phyloP scores from a whole-genome alignment of 2,888 invertebrate genomes.

The Cataglyphis rosenhaueri region DNA sequence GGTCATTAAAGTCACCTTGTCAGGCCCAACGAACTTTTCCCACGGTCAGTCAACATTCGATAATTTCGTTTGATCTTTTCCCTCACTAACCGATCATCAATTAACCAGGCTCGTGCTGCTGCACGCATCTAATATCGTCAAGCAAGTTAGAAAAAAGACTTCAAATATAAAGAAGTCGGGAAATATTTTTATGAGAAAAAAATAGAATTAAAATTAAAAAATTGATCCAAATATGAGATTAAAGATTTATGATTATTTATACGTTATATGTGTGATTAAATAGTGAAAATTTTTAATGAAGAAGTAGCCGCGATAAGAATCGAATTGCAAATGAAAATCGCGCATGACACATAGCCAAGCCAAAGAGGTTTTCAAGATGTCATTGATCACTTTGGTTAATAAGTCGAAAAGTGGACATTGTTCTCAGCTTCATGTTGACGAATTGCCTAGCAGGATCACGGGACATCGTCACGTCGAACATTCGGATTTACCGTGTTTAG shows the following conservation, averaged over 20 bases:
- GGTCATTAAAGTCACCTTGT: conserved; percentile 55
- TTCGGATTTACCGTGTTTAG: conserved; percentile 77
- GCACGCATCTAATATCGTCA: not conserved
- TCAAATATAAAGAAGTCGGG: not conserved
- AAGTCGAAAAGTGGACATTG: conserved; percentile 17
- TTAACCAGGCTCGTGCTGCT: not conserved
- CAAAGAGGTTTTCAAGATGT: not conserved
- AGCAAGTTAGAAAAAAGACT: too few relatives aligned
- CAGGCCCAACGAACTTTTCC: conserved; percentile 52
- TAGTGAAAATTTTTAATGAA: not conserved
- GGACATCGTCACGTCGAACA: conserved; percentile 65
- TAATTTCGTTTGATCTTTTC: conserved; percentile 60
- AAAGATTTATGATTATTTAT: not conserved
- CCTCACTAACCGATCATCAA: not conserved
- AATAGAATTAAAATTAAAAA: too few relatives aligned
- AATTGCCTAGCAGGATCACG: not conserved
- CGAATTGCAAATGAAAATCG: conserved; percentile 13
- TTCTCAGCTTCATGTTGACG: not conserved
- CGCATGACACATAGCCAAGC: not conserved
- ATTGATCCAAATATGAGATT: too few relatives aligned
- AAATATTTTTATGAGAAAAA: not conserved
- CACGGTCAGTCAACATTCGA: conserved; percentile 58
- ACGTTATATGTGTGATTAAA: too few relatives aligned
- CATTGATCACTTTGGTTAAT: conserved; percentile 20
- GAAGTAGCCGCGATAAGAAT: not conserved